phyloP scores from a whole-genome alignment of 2,797 vertebrate genomes.

The Sebastes elongatus region DNA sequence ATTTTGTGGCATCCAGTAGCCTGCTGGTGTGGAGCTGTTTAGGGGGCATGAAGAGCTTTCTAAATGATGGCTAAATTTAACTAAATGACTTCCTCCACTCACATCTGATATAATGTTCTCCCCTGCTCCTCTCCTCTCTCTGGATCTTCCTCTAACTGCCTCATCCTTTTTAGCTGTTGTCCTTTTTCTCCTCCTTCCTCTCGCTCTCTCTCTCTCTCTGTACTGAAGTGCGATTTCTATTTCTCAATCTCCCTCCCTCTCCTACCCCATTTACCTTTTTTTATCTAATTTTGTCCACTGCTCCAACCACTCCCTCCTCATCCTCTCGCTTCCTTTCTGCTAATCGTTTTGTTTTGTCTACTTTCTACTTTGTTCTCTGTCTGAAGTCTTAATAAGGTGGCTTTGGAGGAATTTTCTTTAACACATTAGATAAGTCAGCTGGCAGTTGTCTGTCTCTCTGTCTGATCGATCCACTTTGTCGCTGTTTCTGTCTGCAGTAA shows the following conservation, averaged over 20 bases:
- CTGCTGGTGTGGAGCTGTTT: constrained; percentile 74
- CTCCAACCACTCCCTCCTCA: constrained; percentile 20
- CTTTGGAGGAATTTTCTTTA: constrained; percentile 45
- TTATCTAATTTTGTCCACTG: constrained; percentile 37
- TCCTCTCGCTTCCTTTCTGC: constrained; percentile 19
- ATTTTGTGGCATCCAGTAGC: constrained; percentile 69
- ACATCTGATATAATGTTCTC: constrained; percentile 75
- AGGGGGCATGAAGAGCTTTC: constrained; percentile 72
- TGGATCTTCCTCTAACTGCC: constrained; percentile 52
- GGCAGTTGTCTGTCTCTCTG: constrained; percentile 43
- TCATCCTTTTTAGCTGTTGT: constrained; percentile 66
- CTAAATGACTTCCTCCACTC: constrained; percentile 81
- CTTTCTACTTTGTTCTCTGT: constrained; percentile 18
- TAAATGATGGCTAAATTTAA: constrained; percentile 82
- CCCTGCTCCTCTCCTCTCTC: constrained; percentile 49
- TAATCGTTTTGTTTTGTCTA: constrained; percentile 53
- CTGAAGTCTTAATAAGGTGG: constrained; percentile 34
- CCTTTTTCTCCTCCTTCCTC: constrained; percentile 49
- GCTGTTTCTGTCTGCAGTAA: constrained; percentile 51
- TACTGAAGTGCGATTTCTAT: constrained; percentile 57
- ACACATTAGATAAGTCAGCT: constrained; percentile 42
- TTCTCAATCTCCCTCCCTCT: constrained; percentile 32
- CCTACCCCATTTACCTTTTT: constrained; percentile 48
- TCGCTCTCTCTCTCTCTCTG: constrained; percentile 7
- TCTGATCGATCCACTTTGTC: constrained; percentile 53